Conservation (phyloP, 1,140 invertebrate species). For the Eriosoma lanigerum region DNA sequence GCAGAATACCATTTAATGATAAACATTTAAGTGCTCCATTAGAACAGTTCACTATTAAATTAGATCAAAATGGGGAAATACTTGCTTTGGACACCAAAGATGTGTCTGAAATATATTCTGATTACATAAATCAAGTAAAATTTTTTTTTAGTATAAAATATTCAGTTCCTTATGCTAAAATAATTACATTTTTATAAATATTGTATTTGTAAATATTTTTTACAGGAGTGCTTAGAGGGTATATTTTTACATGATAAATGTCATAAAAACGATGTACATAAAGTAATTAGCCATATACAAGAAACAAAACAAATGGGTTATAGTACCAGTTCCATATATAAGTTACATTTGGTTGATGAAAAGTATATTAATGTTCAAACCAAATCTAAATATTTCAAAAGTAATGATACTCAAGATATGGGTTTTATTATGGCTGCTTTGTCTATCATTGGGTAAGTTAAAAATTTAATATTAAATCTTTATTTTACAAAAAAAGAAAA, state of each 20-base stretch:
- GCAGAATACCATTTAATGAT: constrained; percentile 80
- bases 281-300: constrained; percentile 72
- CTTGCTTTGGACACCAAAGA: constrained; percentile 74
- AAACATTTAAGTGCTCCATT: constrained; percentile 69
- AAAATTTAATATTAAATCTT: constrained; percentile 15
- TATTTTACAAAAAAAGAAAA: too few relatives aligned
- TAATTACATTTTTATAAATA: not conserved
- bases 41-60: constrained; percentile 89
- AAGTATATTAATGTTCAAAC: constrained; percentile 83
- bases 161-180: not conserved
- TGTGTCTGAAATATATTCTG: constrained; percentile 66
- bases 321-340: constrained; percentile 74
- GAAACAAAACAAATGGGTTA: constrained; percentile 71
- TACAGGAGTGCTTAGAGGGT: constrained; percentile 66
- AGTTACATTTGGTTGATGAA: constrained; percentile 73
- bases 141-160: not conserved
- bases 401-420: constrained; percentile 64
- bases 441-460: constrained; percentile 72
- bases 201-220: constrained; percentile 43
- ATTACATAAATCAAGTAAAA: constrained; percentile 70
- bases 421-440: constrained; percentile 92
- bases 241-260: constrained; percentile 75
- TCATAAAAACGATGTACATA: constrained; percentile 72
- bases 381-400: constrained; percentile 81
- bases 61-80: constrained; percentile 83